phyloP scores from a whole-genome alignment of 2,797 vertebrate genomes.

The Centropyge bicolor region DNA sequence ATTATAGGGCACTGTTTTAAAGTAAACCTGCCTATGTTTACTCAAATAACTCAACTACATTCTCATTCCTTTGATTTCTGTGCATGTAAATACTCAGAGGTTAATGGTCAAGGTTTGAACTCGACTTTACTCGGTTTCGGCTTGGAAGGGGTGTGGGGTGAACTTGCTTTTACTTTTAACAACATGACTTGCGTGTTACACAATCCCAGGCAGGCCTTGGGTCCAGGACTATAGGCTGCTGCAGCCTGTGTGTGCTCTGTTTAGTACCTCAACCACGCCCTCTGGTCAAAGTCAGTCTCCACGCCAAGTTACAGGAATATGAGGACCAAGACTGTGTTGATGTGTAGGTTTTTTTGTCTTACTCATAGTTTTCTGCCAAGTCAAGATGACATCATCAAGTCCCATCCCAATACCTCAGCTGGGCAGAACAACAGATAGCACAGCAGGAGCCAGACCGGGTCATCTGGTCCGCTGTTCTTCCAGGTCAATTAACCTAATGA shows the following conservation, averaged over 20 bases:
- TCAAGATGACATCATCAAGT: slow-evolving; percentile 70
- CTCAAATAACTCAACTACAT: neutral
- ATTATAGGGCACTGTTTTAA: neutral
- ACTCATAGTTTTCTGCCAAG: slow-evolving; percentile 59
- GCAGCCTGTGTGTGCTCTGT: slow-evolving; percentile 55
- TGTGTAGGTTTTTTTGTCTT: slow-evolving; percentile 46
- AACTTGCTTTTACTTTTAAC: slow-evolving; percentile 50
- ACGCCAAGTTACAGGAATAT: slow-evolving; percentile 44
- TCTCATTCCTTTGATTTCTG: slow-evolving; percentile 1
- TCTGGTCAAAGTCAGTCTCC: slow-evolving; percentile 79
- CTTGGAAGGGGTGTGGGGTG: slow-evolving; percentile 13
- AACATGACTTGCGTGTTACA: slow-evolving; percentile 59
- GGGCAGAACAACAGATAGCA: slow-evolving; percentile 37
- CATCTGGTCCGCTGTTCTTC: slow-evolving; percentile 50
- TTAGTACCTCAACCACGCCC: slow-evolving; percentile 77
- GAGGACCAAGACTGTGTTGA: slow-evolving; percentile 29
- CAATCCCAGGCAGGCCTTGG: slow-evolving; percentile 53
- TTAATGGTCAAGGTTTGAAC: slow-evolving; percentile 19
- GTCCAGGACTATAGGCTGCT: slow-evolving; percentile 42
- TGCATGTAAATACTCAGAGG: slow-evolving; percentile 24
- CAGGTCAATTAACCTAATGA: slow-evolving; percentile 51
- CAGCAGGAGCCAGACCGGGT: slow-evolving; percentile 42
- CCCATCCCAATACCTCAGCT: slow-evolving; percentile 49
- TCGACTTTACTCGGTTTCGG: neutral
- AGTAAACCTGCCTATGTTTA: neutral